Evolutionary conservation across 2,888 invertebrate genomes (phyloP), one percentile per base, ranked within the genome.

Genomic region (Zhuqinia jingwanae): DNA sequence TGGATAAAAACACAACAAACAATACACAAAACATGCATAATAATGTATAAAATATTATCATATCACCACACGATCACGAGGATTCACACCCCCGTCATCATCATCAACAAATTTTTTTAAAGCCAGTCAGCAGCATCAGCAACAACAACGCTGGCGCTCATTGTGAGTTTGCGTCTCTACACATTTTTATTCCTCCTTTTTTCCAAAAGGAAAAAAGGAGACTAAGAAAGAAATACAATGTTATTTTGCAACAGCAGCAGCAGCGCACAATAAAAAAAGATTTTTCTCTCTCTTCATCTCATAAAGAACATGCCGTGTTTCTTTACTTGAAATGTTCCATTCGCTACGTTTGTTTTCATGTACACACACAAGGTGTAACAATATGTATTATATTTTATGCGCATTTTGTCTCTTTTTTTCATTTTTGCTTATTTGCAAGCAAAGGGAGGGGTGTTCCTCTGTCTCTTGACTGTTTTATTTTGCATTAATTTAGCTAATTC

Each of bases 11-110:
- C 22, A 53, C 25, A 47, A 22, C 22, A 70, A 10, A 53, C n/a
- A 75, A 27, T 75, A 25, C 3, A 20, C n/a, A 42, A 68, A 47
- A 65, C 5, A 42, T 65, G 3, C 17, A 65, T 42, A 36, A 8
- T 11, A n/a, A 68, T 30, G 22, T 36, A 68, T 25, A 82, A 73
- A 85, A 68, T 50, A 85, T 85, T 78, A 85, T 73, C 85, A 79
- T 85, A 85, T 85, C 85, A 85, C 73, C 85, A 85, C 85, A 85
- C 70, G 63, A 85, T 85, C 85, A 85, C 78, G 85, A 85, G 78
- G 73, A 60, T 79, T 85, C 85, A 85, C 85, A 85, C 85, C 85
- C 85, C 85, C 85, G 30, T 85, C 78, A 68, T 77, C 58, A 42
- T 56, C 58, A 58, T 83, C 83, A 70, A n/a, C 42, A 17, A 1